Evolutionary conservation across 2,888 invertebrate species (phyloP).

Genomic region (Caenorhabditis auriculariae): DNA sequence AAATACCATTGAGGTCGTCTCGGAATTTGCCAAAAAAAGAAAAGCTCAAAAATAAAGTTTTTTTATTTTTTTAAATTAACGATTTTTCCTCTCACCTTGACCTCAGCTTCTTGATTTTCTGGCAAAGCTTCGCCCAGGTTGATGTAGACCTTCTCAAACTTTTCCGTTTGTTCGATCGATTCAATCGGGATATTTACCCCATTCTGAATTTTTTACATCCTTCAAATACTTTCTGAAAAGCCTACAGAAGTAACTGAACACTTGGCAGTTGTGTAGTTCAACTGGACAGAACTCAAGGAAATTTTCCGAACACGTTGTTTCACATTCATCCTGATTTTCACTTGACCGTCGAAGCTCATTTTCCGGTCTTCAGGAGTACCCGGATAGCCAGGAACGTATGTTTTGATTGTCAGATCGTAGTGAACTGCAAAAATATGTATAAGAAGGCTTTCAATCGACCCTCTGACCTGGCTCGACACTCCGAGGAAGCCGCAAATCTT

Average conservation of each 20-base stretch:
- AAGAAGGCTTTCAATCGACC: too few species aligned
- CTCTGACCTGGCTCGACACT: too few species aligned
- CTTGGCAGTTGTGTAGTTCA: constrained; percentile 29
- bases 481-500: too few species aligned
- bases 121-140: constrained; percentile 26
- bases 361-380: constrained; percentile 33
- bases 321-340: constrained; percentile 43
- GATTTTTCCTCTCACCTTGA: too few species aligned
- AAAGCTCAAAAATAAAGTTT: constrained; percentile 26
- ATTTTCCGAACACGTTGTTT: constrained; percentile 36
- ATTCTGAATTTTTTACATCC: too few species aligned
- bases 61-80: too few species aligned
- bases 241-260: too few species aligned
- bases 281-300: constrained; percentile 43
- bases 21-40: constrained; percentile 19
- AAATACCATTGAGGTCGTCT: constrained; percentile 51
- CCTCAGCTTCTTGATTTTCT: constrained; percentile 3
- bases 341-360: constrained; percentile 56
- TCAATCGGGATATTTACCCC: too few species aligned
- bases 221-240: too few species aligned
- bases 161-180: constrained; percentile 12
- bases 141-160: constrained; percentile 50
- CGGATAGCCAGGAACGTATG: constrained; percentile 57
- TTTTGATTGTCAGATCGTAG: constrained; percentile 54
- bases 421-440: too few species aligned